A percentile compares a stretch with the other conserved stretches of the same genome.
Conservation (phyloP, 2,888 invertebrate genomes). For the Oeneis ivallda region DNA sequence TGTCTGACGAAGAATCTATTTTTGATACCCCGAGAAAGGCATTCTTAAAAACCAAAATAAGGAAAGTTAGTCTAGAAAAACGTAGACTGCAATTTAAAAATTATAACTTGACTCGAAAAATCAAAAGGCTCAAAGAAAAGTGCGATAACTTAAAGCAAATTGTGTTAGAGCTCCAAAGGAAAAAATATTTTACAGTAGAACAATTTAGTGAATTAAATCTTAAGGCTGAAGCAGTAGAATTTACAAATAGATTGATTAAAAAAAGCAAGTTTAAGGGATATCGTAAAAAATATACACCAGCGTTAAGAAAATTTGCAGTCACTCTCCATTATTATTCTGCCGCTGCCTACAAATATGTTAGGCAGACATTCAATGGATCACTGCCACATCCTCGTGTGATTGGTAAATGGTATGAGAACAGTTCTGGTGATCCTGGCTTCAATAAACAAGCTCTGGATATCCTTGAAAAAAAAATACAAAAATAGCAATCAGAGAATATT, state of each 20-base stretch:
- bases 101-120: too few relatives aligned
- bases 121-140: too few relatives aligned
- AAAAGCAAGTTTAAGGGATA: conserved; percentile 25
- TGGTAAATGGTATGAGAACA: conserved; percentile 17
- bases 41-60: conserved; percentile 20
- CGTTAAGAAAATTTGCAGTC: conserved; percentile 40
- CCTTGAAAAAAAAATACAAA: conserved; percentile 35
- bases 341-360: conserved; percentile 23
- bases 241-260: conserved; percentile 17
- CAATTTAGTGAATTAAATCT: conserved; percentile 23
- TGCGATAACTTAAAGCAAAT: not conserved
- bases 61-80: conserved; percentile 16
- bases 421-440: conserved; percentile 37
- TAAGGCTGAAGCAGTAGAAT: conserved; percentile 28
- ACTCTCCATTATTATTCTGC: conserved; percentile 40
- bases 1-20: conserved; percentile 27
- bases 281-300: conserved; percentile 35
- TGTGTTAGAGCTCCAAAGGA: too few relatives aligned
- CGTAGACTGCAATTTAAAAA: too few relatives aligned
- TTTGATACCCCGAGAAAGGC: conserved; percentile 29
- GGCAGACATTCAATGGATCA: conserved; percentile 15
- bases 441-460: conserved; percentile 37
- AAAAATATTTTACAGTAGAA: too few relatives aligned
- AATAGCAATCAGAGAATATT: conserved; percentile 12
- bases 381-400: conserved; percentile 41